Conservation (phyloP, 2,113 vertebrate genomes). For the Phaethornis superciliosus region DNA sequence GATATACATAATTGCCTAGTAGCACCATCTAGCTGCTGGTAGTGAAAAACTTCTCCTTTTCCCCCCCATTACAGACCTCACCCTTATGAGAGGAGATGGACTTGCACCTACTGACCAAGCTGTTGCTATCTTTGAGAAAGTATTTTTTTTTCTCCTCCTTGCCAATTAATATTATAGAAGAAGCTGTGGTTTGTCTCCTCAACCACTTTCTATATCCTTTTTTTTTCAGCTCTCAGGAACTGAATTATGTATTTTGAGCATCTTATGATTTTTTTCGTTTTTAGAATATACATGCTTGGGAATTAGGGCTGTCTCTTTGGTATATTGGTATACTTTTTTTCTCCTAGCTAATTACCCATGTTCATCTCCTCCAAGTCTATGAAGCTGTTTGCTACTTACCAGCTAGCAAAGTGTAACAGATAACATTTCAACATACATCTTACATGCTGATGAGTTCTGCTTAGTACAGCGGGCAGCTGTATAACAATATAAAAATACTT, state of each 20-base stretch:
- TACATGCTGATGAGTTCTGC: neutral
- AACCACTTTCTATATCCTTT: neutral
- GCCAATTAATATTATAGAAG: neutral
- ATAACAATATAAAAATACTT: neutral
- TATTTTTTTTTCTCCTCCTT: neutral
- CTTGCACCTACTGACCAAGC: neutral
- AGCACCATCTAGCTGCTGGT: conserved; percentile 70
- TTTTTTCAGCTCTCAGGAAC: neutral
- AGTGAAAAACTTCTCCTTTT: neutral
- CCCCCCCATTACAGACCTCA: neutral
- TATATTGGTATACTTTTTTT: neutral
- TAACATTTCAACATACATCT: neutral
- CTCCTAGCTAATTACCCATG: neutral
- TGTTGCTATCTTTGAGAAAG: neutral
- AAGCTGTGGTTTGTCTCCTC: neutral
- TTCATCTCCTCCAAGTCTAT: neutral
- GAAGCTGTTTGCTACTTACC: neutral
- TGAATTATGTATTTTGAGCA: neutral
- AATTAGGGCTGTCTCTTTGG: neutral
- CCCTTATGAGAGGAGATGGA: neutral
- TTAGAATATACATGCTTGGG: neutral
- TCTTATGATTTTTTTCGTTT: too few relatives aligned
- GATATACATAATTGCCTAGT: neutral
- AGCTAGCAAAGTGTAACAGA: neutral
- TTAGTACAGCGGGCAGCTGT: neutral